These are phyloP conservation scores for Embidobia sp. DNA, from an alignment of 2,888 invertebrate species.

Conservation along the genomic window DNA sequence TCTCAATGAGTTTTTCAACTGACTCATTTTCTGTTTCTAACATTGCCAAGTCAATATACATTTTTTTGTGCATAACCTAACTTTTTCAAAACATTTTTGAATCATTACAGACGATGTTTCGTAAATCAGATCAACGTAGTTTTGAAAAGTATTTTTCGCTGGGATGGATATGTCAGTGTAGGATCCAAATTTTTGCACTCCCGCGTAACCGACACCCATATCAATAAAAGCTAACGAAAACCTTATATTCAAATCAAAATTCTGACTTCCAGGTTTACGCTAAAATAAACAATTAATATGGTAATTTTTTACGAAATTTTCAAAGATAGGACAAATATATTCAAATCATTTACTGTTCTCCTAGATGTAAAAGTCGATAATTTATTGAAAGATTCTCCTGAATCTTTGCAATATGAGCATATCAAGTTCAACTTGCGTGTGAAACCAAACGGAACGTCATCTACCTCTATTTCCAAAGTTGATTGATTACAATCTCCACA, in stretches of 20 bases:
- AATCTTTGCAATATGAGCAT: conserved; percentile 6
- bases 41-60: not conserved
- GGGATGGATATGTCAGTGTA: not conserved
- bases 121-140: not conserved
- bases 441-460: not conserved
- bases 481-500: conserved; percentile 12
- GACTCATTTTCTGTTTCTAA: not conserved
- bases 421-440: conserved; percentile 1
- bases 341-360: not conserved
- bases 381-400: not conserved
- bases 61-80: conserved; percentile 2
- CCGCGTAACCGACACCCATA: not conserved
- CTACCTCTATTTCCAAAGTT: not conserved
- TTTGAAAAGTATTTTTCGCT: not conserved
- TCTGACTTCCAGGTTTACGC: too few relatives aligned
- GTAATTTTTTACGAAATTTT: too few relatives aligned
- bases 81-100: not conserved
- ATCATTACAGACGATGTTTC: not conserved
- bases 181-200: conserved; percentile 3
- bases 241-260: conserved; percentile 9
- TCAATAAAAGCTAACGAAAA: conserved; percentile 4
- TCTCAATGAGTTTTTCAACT: not conserved
- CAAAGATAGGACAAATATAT: too few relatives aligned
- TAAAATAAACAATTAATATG: too few relatives aligned
- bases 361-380: conserved; percentile 8